Evolutionary conservation across 2,888 invertebrate species (phyloP), one percentile per base, ranked within the genome.

Genomic region (Pollenia labialis): DNA sequence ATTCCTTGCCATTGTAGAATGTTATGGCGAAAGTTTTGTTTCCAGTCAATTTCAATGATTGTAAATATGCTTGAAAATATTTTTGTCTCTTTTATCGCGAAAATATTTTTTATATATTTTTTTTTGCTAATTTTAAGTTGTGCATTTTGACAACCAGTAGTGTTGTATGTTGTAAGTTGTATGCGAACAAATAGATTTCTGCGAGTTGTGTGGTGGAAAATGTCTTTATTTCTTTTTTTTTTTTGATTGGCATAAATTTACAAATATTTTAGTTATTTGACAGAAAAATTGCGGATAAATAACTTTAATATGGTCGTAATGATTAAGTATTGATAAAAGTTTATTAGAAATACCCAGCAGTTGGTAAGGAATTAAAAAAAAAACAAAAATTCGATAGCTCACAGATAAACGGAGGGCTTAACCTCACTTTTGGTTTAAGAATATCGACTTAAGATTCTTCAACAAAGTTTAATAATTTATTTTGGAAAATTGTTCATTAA

Each of bases 131-230:
- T 62, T 69, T 69, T 68, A 12, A 40, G 48, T 66, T 40, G 50
- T 32, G 32, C 32, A 32, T 32, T 68, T 68, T 69, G 69, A 69
- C 69, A 69, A 12, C 54, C 16, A 42, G 18, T 54, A 54, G 42
- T 54, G 69, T 69, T 52, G 68, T 52, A 52, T 68, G 18, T 42
- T 12, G 4, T 18, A 18, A 1, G 23, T 23, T 23, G 10, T 42
- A 42, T 42, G 42, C 8, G 42, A 62, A 10, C n/a, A 3, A 42
- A n/a, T 62, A 10, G 42, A 62, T 42, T 62, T n/a, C 42, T 42
- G 10, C 9, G 42, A n/a, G n/a, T 62, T 62, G 60, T 62, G 40
- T 62, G 42, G 40, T 62, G 40, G 8, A 62, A 60, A 40, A 60
- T 60, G n/a, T 42, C 10, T 62, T 10, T 42, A 7, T 7, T n/a